Evolutionary conservation across 2,797 vertebrate genomes (phyloP).

Genomic region (Perodicticus potto): DNA sequence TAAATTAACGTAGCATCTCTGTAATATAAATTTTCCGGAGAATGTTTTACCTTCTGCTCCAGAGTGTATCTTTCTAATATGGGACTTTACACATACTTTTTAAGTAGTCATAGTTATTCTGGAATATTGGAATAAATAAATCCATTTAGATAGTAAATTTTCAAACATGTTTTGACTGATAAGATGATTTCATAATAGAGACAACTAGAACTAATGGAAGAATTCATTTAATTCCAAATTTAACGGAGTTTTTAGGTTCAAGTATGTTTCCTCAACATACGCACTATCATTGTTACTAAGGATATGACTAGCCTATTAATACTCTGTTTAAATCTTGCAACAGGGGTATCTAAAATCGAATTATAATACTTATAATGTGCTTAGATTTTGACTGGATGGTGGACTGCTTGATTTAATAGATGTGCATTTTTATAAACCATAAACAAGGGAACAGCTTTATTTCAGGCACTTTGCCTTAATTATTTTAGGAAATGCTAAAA

Average conservation of each 20-base stretch:
- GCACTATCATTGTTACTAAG: background rate
- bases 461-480: background rate
- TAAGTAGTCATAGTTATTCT: background rate
- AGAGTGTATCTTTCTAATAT: background rate
- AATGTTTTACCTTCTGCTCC: background rate
- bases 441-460: background rate
- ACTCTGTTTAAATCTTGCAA: background rate
- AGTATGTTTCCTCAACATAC: constrained; percentile 12
- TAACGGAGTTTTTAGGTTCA: background rate
- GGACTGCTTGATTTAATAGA: background rate
- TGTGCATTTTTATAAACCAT: constrained; percentile 20
- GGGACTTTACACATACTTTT: background rate
- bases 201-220: background rate
- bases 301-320: background rate
- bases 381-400: background rate
- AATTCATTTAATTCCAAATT: background rate
- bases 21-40: background rate
- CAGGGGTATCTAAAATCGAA: background rate
- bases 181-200: background rate
- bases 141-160: background rate
- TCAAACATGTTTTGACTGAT: background rate
- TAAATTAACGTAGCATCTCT: background rate
- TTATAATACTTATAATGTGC: background rate
- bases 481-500: constrained; percentile 48
- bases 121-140: background rate